A percentile compares a stretch with the other conserved stretches of the same genome.
Evolutionary conservation across 2,888 invertebrate genomes (phyloP).

Genomic region (Lacanobia oleracea): DNA sequence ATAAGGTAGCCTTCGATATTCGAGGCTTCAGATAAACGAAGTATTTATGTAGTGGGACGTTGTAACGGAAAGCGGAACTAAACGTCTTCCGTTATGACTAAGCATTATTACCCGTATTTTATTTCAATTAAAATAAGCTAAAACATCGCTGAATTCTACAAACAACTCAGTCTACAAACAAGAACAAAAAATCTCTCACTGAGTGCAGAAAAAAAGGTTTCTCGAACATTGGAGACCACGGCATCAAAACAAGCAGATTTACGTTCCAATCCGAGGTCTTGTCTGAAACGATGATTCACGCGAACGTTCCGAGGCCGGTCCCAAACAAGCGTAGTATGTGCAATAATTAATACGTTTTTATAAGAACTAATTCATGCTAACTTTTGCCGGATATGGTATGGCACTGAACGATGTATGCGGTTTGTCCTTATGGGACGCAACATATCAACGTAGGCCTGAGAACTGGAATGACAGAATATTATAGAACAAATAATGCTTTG

Average conservation of each 20-base stretch:
- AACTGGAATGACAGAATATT: constrained; percentile 10
- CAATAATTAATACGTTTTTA: constrained; percentile 48
- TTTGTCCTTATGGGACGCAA: constrained; percentile 31
- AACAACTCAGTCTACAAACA: constrained; percentile 29
- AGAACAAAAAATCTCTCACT: constrained; percentile 15
- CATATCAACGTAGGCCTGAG: constrained; percentile 8
- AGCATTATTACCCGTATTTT: constrained; percentile 18
- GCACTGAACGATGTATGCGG: constrained; percentile 35
- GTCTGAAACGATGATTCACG: constrained; percentile 56
- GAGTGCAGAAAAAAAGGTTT: constrained; percentile 35
- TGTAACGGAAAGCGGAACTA: constrained; percentile 15
- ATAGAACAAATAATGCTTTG: neutral
- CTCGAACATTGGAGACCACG: constrained; percentile 44
- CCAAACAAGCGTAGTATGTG: constrained; percentile 32
- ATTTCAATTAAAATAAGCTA: constrained; percentile 18
- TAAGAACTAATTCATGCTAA: constrained; percentile 39
- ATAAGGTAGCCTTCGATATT: neutral
- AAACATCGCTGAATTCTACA: constrained; percentile 30
- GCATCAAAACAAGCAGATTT: constrained; percentile 37
- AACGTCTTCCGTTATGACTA: constrained; percentile 19
- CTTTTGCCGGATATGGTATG: constrained; percentile 39
- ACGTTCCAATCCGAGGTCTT: constrained; percentile 52
- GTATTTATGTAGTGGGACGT: constrained; percentile 2
- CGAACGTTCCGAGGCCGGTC: constrained; percentile 47
- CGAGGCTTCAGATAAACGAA: neutral